A percentile compares a stretch with the other conserved stretches of the same genome.
Evolutionary conservation across 2,113 vertebrate genomes (phyloP).

Genomic region (Ariopsis seemanni): DNA sequence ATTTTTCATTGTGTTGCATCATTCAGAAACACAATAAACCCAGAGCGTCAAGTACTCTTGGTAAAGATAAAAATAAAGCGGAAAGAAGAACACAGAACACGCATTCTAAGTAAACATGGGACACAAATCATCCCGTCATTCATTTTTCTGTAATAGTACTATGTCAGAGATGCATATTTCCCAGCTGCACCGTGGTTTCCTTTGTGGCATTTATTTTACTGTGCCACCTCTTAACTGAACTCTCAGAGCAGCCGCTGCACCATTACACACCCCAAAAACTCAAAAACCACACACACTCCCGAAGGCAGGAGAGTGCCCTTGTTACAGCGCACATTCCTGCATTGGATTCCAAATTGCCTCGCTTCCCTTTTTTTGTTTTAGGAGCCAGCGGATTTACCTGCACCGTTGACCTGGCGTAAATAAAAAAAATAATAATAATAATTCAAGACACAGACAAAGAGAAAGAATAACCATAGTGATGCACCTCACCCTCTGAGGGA

Average conservation of each 20-base stretch:
- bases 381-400: conserved; percentile 32
- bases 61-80: conserved; percentile 21
- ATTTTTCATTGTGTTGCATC: conserved; percentile 52
- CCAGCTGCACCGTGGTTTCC: neutral
- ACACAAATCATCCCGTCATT: conserved; percentile 16
- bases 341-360: neutral
- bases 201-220: conserved; percentile 10
- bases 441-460: conserved; percentile 27
- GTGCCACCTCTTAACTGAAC: conserved; percentile 3
- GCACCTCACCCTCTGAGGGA: conserved; percentile 94
- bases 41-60: neutral
- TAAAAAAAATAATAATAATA: neutral
- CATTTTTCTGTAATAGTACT: neutral
- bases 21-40: conserved; percentile 41
- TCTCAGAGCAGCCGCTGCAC: neutral
- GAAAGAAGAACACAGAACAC: conserved; percentile 4
- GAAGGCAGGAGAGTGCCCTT: conserved; percentile 6
- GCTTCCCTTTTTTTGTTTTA: conserved; percentile 1
- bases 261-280: neutral
- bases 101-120: conserved; percentile 18
- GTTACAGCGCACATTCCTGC: neutral
- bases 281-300: neutral
- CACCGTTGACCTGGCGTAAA: neutral
- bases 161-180: neutral
- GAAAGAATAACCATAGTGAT: conserved; percentile 38